These are phyloP conservation scores for Campaea margaritaria DNA, from an alignment of 2,888 invertebrate genomes.

Conservation along the genomic window DNA sequence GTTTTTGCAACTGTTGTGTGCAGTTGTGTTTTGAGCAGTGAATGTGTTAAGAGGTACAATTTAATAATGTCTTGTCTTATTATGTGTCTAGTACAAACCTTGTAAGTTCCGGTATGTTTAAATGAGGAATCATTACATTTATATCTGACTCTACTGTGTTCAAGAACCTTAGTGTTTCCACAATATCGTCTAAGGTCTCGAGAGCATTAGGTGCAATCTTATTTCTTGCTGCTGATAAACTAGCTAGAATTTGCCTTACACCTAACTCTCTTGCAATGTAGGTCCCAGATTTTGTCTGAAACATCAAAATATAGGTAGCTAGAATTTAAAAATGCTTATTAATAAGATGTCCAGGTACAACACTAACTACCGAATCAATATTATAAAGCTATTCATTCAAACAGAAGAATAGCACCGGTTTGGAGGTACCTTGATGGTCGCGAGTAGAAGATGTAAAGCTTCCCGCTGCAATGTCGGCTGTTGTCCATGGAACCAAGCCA, in stretches of 20 bases:
- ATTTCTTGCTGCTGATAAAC: slow-evolving; percentile 68
- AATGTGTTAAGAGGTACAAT: no score
- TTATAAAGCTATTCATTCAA: background rate
- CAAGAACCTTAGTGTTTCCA: slow-evolving; percentile 71
- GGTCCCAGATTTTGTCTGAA: slow-evolving; percentile 83
- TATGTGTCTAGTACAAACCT: slow-evolving; percentile 69
- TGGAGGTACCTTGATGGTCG: slow-evolving; percentile 81
- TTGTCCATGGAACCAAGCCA: slow-evolving; percentile 87
- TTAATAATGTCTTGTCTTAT: no score
- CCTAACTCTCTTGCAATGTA: slow-evolving; percentile 82
- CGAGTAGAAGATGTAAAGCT: slow-evolving; percentile 84
- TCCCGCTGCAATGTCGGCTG: slow-evolving; percentile 82
- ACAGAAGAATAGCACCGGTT: background rate
- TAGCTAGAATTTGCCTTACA: slow-evolving; percentile 65
- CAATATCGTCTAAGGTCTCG: slow-evolving; percentile 73
- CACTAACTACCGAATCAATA: no score
- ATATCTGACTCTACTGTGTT: slow-evolving; percentile 72
- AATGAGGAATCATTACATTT: slow-evolving; percentile 61
- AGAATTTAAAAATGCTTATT: no score
- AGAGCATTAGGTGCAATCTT: slow-evolving; percentile 71
- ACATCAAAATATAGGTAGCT: no score
- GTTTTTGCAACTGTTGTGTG: no score
- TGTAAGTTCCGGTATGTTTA: slow-evolving; percentile 74
- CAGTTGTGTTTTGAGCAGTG: no score
- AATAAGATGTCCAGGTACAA: no score